Evolutionary conservation across 1,140 invertebrate species (phyloP).

Genomic region (Nephila pilipes): DNA sequence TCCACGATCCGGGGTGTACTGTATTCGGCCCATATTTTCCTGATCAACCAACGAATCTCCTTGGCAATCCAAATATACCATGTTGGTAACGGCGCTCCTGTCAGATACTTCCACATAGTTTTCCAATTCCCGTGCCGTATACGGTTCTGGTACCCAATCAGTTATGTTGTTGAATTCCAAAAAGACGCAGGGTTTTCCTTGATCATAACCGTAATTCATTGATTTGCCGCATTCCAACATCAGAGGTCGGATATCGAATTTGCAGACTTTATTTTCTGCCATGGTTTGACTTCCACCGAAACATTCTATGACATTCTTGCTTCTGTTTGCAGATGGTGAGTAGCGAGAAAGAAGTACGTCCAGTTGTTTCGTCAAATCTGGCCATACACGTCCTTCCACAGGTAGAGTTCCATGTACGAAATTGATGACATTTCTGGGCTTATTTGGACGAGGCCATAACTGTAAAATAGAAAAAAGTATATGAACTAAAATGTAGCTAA

Average conservation of each 20-base stretch:
- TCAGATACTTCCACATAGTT: slow-evolving; percentile 48
- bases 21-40: slow-evolving; percentile 76
- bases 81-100: slow-evolving; percentile 30
- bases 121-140: slow-evolving; percentile 82
- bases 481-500: neutral
- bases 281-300: neutral
- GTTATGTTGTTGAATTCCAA: slow-evolving; percentile 77
- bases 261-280: slow-evolving; percentile 60
- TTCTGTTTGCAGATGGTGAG: slow-evolving; percentile 36
- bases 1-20: slow-evolving; percentile 77
- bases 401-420: slow-evolving; percentile 77
- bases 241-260: slow-evolving; percentile 70
- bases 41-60: slow-evolving; percentile 77
- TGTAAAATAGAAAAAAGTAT: neutral
- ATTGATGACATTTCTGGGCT: slow-evolving; percentile 76
- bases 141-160: slow-evolving; percentile 76
- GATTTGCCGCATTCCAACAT: slow-evolving; percentile 73
- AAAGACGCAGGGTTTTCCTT: slow-evolving; percentile 78
- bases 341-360: slow-evolving; percentile 73
- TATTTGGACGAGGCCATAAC: slow-evolving; percentile 75
- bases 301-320: slow-evolving; percentile 69
- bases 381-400: slow-evolving; percentile 74
- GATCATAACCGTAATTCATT: slow-evolving; percentile 78
- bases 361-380: slow-evolving; percentile 75
- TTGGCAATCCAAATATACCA: slow-evolving; percentile 77